phyloP scores from a whole-genome alignment of 2,113 vertebrate genomes.

The human region DNA sequence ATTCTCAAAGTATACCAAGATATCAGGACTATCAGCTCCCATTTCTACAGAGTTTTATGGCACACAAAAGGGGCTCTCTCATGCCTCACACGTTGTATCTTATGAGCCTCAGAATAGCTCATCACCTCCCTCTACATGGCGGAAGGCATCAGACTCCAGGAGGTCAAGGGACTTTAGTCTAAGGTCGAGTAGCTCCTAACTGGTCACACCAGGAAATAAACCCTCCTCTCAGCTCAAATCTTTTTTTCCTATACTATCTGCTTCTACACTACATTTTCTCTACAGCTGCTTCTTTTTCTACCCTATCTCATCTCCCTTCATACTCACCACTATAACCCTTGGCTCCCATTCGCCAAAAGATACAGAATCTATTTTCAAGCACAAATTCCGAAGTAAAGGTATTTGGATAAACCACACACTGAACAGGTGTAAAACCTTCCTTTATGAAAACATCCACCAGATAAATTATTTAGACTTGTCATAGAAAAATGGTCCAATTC shows the following conservation, averaged over 20 bases:
- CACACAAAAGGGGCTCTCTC: no score
- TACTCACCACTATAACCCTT: background rate
- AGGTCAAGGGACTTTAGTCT: background rate
- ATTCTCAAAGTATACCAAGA: background rate
- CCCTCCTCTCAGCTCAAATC: background rate
- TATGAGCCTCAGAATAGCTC: background rate
- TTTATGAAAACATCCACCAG: background rate
- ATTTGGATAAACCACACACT: background rate
- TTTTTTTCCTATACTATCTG: background rate
- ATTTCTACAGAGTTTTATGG: background rate
- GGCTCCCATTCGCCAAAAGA: background rate
- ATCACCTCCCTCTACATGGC: background rate
- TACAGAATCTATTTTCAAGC: background rate
- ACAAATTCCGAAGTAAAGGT: background rate
- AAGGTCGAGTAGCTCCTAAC: background rate
- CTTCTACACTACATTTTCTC: background rate
- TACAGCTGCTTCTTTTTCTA: background rate
- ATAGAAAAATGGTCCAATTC: background rate
- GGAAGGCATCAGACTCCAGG: background rate
- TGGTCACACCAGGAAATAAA: background rate
- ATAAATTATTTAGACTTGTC: background rate
- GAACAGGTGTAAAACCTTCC: background rate
- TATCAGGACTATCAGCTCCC: background rate
- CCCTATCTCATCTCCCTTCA: background rate
- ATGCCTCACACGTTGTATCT: fast-evolving